Percentiles rank a stretch among this genome's conserved stretches.
Conservation (phyloP, 2,888 invertebrate genomes). For the Salticus scenicus region DNA sequence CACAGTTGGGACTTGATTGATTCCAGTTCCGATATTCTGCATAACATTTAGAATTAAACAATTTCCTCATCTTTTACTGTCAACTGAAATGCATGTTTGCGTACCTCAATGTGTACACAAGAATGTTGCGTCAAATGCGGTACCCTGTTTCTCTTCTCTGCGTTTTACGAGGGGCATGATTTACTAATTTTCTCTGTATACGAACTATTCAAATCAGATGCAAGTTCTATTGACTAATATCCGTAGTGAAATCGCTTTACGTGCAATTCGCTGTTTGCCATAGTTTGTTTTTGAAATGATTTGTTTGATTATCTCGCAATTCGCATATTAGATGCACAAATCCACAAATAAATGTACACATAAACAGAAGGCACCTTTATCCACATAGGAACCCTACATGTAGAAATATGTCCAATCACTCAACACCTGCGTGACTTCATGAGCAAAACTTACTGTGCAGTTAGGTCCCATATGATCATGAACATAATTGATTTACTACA, state of each 20-base stretch:
- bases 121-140: background rate
- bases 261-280: background rate
- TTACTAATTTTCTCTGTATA: background rate
- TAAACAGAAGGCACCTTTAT: too few species aligned
- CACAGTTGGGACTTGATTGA: constrained; percentile 8
- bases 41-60: constrained; percentile 16
- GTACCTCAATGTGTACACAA: background rate
- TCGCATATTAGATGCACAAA: background rate
- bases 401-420: too few species aligned
- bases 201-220: background rate
- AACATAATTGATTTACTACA: too few species aligned
- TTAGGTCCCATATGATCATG: too few species aligned
- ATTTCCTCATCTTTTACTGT: constrained; percentile 7
- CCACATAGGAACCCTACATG: too few species aligned
- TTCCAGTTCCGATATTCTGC: constrained; percentile 8
- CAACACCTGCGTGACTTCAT: too few species aligned
- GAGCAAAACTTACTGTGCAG: too few species aligned
- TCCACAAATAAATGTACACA: too few species aligned
- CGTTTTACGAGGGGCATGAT: background rate
- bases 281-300: background rate
- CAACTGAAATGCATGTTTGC: constrained; percentile 8
- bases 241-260: background rate
- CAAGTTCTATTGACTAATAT: background rate
- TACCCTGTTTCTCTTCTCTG: background rate
- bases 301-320: background rate